Percentiles rank a stretch among this genome's conserved stretches.
phyloP scores from a whole-genome alignment of 2,888 invertebrate genomes.

The Orchesellides sinensis region DNA sequence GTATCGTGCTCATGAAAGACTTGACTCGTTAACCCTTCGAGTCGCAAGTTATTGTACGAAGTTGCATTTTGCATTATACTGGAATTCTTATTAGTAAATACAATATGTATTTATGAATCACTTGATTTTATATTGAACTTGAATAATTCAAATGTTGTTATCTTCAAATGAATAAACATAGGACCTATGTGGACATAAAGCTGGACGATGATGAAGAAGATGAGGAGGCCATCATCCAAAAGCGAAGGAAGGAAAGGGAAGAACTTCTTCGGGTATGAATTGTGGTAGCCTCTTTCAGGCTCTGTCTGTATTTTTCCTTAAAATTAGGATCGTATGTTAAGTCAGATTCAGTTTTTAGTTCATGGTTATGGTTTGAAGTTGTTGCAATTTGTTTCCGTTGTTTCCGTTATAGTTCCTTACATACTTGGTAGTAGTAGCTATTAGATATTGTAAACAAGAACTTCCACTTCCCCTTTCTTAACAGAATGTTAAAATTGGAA shows the following conservation, averaged over 20 bases:
- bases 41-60: constrained; percentile 57
- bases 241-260: constrained; percentile 90
- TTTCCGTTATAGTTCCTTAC: too few relatives aligned
- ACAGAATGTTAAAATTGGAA: too few relatives aligned
- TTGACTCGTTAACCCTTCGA: background rate
- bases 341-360: background rate
- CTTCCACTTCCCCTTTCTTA: too few relatives aligned
- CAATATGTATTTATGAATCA: background rate
- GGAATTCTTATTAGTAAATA: background rate
- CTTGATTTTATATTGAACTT: background rate
- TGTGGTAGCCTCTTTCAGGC: background rate
- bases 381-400: too few relatives aligned
- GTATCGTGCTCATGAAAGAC: constrained; percentile 9
- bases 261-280: constrained; percentile 87
- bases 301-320: too few relatives aligned
- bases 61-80: constrained; percentile 42
- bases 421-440: too few relatives aligned
- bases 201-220: constrained; percentile 91
- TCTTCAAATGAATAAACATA: background rate
- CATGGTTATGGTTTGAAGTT: background rate
- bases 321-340: background rate
- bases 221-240: constrained; percentile 95
- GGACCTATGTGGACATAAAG: constrained; percentile 80
- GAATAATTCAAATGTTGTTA: background rate
- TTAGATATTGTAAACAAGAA: too few relatives aligned